Evolutionary conservation across 2,113 vertebrate genomes (phyloP), one percentile per base, ranked within the genome.

Genomic region (Athene cunicularia): DNA sequence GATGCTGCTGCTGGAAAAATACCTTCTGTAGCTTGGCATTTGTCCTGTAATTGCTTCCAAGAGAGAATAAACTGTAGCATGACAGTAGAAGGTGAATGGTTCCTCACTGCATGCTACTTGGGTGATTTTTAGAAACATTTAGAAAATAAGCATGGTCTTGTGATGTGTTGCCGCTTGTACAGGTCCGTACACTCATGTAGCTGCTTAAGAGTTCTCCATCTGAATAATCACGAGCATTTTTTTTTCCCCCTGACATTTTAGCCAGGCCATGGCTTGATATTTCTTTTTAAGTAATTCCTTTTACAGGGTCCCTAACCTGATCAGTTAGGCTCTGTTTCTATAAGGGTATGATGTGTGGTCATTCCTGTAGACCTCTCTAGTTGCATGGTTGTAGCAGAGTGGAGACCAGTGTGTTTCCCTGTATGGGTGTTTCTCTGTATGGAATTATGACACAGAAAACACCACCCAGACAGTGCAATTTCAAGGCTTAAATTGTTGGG

Each of bases 1-100:
- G 98, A 98, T 98, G 98, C 98, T 94, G 96, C 98, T 98, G 98
- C 97, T 98, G 98, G 98, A 98, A 98, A 98, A 98, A 97, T 94
- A 98, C 97, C 96, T 97, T 97, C 96, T 97, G 96, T 94, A 96
- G 94, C 95, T 97, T 98, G 98, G 98, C 98, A 96, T 97, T 97
- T 98, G 98, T 97, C 96, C 33, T 97, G 91, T 97, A 97, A 97
- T 97, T 98, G 98, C 96, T 98, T 98, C 96, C 67, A 92, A 97
- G 97, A 98, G 98, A 97, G 95, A 98, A 97, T 95, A 97, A 97
- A 96, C 91, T 93, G 86, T 85, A 94, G 83, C 35, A 7, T 95
- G 95, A 96, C 87, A 68, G 79, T 80, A n/a, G 94, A 93, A 96
- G 93, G 96, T 94, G 94, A 96, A 94, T 80, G 80, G 85, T 6